Base-by-base conservation (phyloP, 2,888 invertebrate species). In the Nineta flava region DNA sequence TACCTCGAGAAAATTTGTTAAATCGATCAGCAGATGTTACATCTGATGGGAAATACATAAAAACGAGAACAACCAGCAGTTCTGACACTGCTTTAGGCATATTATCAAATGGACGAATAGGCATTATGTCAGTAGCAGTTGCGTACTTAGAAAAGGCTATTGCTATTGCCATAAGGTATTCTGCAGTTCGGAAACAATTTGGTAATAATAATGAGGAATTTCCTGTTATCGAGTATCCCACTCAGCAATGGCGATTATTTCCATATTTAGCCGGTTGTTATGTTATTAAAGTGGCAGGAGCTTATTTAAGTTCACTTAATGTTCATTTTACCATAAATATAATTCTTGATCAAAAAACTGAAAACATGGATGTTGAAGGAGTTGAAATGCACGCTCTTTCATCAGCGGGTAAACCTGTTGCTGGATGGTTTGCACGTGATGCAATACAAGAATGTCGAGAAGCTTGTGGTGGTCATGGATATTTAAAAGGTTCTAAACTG, bases 401-500 rank as follows among this genome's bases (percentile, higher is more conserved):
- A 0, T 84, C 82, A 0, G 81, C 82, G 2, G 69, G 73, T 1
- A 88, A 88, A 64, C 84, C 88, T 0, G 63, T 90, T 16, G 78
- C 84, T 56, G 81, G 88, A 0, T 97, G 96, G 96, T 66, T 78
- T 1, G 81, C 87, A 21, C 73, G 87, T 38, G 88, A 92, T 68
- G 87, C 81, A 15, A 85, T 95, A 54, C 94, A 95, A 69, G 88
- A 92, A 67, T 90, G 90, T 59, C 72, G 96, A 51, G 95, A 95
- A 68, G 85, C 90, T 0, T 94, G 95, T 62, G 96, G 93, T 3
- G 96, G 96, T 7, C 95, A 96, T 67, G 96, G 96, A 0, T 96
- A 93, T 62, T 66, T 87, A 2, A 81, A 79, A 69, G 77, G 80
- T 79, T 60, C 51, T 34, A 5, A 19, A 35, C 21, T 46, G n/a